Percentiles rank a stretch among this genome's conserved stretches.
These are phyloP conservation scores for Chaetorhynchus papuensis DNA, from an alignment of 2,113 vertebrate genomes.

Conservation along the genomic window DNA sequence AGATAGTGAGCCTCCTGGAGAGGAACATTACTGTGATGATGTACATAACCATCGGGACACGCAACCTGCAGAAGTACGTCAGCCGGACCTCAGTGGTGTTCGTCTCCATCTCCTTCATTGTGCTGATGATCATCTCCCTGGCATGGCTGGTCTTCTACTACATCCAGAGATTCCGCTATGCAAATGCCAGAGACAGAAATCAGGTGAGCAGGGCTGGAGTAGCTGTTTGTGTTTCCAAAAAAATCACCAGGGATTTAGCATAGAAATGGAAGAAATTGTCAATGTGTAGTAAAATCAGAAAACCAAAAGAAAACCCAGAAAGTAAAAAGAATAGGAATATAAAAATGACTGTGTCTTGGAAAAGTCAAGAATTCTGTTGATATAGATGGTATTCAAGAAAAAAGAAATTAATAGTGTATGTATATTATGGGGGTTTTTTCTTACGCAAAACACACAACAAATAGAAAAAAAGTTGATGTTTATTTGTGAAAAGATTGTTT, in stretches of 20 bases:
- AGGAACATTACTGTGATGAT: conserved; percentile 83
- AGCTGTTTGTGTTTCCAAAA: neutral
- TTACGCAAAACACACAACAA: neutral
- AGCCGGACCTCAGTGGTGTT: conserved; percentile 97
- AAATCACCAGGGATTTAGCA: neutral
- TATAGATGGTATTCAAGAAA: neutral
- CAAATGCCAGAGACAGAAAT: conserved; percentile 92
- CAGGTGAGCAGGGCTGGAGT: conserved; percentile 78
- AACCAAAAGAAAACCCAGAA: neutral
- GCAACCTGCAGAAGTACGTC: conserved; percentile 98
- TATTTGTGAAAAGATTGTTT: neutral
- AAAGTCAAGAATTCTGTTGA: neutral
- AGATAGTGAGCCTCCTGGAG: conserved; percentile 87
- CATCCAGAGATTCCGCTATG: conserved; percentile 97
- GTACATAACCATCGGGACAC: conserved; percentile 93
- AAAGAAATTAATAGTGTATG: neutral
- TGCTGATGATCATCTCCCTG: conserved; percentile 98
- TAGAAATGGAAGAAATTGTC: neutral
- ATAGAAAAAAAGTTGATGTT: neutral
- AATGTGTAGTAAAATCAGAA: neutral
- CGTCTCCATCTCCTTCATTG: conserved; percentile 99
- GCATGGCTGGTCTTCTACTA: conserved; percentile 99
- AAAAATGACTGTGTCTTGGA: neutral
- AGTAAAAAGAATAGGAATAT: neutral
- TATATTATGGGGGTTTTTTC: neutral